Base-by-base conservation (phyloP, 1,140 invertebrate species). In the Drosophila littoralis region DNA sequence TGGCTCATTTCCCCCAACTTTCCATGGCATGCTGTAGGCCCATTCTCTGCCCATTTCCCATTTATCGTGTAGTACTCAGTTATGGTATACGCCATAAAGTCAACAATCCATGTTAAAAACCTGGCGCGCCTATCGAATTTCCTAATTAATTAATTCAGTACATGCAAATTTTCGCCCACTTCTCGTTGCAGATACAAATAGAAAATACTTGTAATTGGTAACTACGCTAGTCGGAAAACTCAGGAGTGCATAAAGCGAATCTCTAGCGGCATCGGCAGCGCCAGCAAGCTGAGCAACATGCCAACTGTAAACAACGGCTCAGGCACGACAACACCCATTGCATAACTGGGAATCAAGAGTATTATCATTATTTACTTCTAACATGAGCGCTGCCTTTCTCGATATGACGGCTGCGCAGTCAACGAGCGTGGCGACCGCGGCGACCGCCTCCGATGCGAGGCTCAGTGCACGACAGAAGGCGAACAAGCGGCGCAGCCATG, bases 91-190 rank as follows among this genome's bases (percentile, higher is more conserved):
- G 55, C 45, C 38, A 50, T 48, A 82, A 74, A 67, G 65, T 88
- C 84, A 86, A 86, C 73, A 88, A 68, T 77, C 79, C 83, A 58
- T 86, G 76, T 58, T 66, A 42, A 52, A 73, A 70, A 64, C 67
- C 64, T 45, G n/a, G 70, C 60, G 57, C 38, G 61, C 45, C 65
- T 52, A 65, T 50, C 45, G 45, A 63, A 71, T 60, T 80, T 88
- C 79, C 80, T 89, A 75, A 89, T 88, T 89, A 75, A 89, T 88
- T 89, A 83, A 83, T 83, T 59, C 52, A 71, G 65, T 59, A 54
- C 84, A 88, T 88, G 84, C 79, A 88, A 88, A 88, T 89, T 83
- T 78, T 71, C 52, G 63, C 75, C 48, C 48, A 68, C 77, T 72
- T 68, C 61, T 79, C 63, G 60, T 71, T 38, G 36, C 78, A 71